phyloP scores from a whole-genome alignment of 2,113 vertebrate genomes.

The Opisthocomus hoazin region DNA sequence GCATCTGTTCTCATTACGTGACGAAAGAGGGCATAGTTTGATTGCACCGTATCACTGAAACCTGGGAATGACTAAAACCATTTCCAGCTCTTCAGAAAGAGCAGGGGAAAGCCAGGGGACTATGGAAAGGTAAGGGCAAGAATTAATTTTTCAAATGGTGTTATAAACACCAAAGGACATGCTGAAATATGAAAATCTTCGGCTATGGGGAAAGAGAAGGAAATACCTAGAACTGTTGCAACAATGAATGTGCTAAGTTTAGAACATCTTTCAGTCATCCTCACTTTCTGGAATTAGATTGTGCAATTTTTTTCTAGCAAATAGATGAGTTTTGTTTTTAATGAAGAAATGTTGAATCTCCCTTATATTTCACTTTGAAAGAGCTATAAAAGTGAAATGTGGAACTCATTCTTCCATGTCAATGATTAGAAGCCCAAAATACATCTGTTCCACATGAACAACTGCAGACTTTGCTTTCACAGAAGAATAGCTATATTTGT shows the following conservation, averaged over 20 bases:
- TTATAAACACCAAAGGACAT: neutral
- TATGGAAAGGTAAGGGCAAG: neutral
- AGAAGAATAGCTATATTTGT: conserved; percentile 39
- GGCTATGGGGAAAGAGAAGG: conserved; percentile 42
- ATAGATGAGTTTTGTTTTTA: conserved; percentile 18
- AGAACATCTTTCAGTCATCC: conserved; percentile 57
- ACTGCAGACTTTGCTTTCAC: conserved; percentile 50
- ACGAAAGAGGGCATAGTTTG: fast-evolving
- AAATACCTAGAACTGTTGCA: conserved; percentile 68
- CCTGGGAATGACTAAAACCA: neutral
- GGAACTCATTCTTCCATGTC: conserved; percentile 65
- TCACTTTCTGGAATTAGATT: conserved; percentile 73
- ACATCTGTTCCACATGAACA: conserved; percentile 61
- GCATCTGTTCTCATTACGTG: fast-evolving
- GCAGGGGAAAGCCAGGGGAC: neutral
- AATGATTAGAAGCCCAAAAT: conserved; percentile 47
- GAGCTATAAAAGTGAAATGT: conserved; percentile 60
- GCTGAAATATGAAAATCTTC: conserved; percentile 38
- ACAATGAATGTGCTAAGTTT: conserved; percentile 54
- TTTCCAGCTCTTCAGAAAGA: neutral
- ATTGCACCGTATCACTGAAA: neutral
- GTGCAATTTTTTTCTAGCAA: conserved; percentile 59
- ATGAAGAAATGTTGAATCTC: conserved; percentile 19
- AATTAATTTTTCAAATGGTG: neutral
- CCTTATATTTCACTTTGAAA: conserved; percentile 44